phyloP scores from a whole-genome alignment of 1,140 invertebrate species.

The Sinella curviseta region DNA sequence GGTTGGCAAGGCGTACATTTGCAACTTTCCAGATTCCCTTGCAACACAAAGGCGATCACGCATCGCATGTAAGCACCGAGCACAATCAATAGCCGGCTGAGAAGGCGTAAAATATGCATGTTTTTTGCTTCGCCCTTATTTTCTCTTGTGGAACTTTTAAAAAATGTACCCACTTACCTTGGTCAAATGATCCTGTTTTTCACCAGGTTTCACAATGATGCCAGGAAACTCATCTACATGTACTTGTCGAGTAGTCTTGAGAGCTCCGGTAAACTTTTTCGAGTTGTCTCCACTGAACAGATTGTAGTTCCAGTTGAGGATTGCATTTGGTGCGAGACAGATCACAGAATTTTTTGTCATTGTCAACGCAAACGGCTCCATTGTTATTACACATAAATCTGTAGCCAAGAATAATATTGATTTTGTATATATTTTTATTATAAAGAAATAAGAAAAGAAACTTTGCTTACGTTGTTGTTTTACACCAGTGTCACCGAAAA shows the following conservation, averaged over 20 bases:
- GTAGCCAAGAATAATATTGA: neutral
- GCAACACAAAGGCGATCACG: constrained; percentile 80
- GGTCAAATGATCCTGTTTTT: constrained; percentile 3
- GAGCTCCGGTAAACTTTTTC: neutral
- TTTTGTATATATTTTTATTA: neutral
- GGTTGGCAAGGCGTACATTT: constrained; percentile 83
- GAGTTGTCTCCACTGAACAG: neutral
- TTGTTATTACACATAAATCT: constrained; percentile 55
- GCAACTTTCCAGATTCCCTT: constrained; percentile 81
- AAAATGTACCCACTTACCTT: neutral
- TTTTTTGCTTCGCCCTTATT: too few relatives aligned
- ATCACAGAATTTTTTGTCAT: constrained; percentile 79
- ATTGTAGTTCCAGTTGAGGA: constrained; percentile 69
- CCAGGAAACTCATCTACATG: constrained; percentile 76
- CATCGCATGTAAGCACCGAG: constrained; percentile 75
- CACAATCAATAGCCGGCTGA: constrained; percentile 69
- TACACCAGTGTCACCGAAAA: neutral
- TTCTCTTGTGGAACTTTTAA: too few relatives aligned
- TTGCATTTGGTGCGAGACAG: constrained; percentile 70
- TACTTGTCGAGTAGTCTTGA: constrained; percentile 53
- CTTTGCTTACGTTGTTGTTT: neutral
- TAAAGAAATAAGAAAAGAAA: too few relatives aligned
- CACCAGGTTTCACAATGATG: neutral
- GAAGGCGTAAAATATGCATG: neutral
- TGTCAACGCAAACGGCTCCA: constrained; percentile 71